Evolutionary conservation across 2,888 invertebrate species (phyloP).

Genomic region (Psylliodes chrysocephalus): DNA sequence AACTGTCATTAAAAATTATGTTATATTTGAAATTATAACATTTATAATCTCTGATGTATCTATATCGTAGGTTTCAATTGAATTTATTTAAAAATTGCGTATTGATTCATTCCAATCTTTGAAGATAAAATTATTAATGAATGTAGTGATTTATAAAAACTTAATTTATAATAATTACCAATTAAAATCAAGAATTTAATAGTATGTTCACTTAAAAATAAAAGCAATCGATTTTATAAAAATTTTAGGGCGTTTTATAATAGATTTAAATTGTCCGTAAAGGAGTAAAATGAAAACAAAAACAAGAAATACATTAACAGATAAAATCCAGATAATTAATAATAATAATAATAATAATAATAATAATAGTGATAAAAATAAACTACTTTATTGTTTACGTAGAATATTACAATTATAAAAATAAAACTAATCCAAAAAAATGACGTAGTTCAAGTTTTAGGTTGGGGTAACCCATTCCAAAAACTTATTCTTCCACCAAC

Average conservation of each 20-base stretch:
- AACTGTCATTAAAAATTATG: too few species aligned
- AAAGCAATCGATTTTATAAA: background rate
- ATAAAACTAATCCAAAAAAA: too few species aligned
- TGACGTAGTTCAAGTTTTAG: too few species aligned
- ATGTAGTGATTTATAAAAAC: background rate
- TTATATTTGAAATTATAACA: background rate
- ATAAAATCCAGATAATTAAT: background rate
- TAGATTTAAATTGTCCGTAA: background rate
- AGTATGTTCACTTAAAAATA: background rate
- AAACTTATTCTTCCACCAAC: too few species aligned
- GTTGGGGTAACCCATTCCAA: too few species aligned
- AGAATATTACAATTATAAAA: too few species aligned
- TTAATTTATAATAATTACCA: background rate
- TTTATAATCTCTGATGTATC: background rate
- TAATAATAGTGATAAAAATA: too few species aligned
- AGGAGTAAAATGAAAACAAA: background rate
- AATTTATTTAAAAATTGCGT: too few species aligned
- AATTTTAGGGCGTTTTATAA: background rate
- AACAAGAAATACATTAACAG: background rate
- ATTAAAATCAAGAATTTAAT: background rate
- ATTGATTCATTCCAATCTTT: background rate
- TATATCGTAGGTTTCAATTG: background rate
- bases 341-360: too few species aligned
- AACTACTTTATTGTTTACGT: too few species aligned
- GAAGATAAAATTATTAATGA: background rate